Evolutionary conservation across 2,113 vertebrate genomes (phyloP).

Genomic region (Bufo gargarizans): DNA sequence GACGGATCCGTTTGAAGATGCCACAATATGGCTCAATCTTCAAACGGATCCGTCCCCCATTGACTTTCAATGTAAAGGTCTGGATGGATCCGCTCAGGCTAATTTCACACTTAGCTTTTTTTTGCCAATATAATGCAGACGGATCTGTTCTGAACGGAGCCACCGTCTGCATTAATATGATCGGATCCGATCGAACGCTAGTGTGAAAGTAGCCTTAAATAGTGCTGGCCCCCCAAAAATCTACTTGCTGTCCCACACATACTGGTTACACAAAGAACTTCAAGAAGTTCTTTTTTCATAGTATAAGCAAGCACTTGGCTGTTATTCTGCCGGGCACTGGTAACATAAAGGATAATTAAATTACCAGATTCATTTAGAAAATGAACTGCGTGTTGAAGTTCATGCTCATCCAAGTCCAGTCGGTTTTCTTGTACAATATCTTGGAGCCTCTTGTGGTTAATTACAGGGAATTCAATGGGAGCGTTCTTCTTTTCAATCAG

Average conservation of each 20-base stretch:
- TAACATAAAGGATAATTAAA: neutral
- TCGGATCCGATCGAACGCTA: too few relatives aligned
- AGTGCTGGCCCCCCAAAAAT: neutral
- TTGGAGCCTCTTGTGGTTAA: constrained; percentile 78
- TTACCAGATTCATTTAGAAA: constrained; percentile 95
- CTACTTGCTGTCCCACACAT: neutral
- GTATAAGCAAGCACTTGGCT: neutral
- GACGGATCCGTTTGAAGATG: too few relatives aligned
- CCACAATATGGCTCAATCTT: too few relatives aligned
- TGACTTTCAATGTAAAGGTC: too few relatives aligned
- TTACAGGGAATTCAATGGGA: constrained; percentile 87
- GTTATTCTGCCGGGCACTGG: neutral
- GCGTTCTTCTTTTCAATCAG: constrained; percentile 80
- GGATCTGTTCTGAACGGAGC: too few relatives aligned
- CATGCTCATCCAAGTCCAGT: constrained; percentile 89
- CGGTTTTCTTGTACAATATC: constrained; percentile 85
- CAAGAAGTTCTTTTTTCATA: neutral
- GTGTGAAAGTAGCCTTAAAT: too few relatives aligned
- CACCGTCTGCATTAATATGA: too few relatives aligned
- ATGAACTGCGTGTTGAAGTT: constrained; percentile 88
- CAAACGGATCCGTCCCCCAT: too few relatives aligned
- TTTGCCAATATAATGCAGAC: too few relatives aligned
- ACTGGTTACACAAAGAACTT: neutral
- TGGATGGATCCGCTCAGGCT: too few relatives aligned
- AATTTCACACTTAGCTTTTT: too few relatives aligned